A percentile compares a stretch with the other conserved stretches of the same genome.
phyloP scores from a whole-genome alignment of 1,140 invertebrate genomes.

The Drosophila orena region DNA sequence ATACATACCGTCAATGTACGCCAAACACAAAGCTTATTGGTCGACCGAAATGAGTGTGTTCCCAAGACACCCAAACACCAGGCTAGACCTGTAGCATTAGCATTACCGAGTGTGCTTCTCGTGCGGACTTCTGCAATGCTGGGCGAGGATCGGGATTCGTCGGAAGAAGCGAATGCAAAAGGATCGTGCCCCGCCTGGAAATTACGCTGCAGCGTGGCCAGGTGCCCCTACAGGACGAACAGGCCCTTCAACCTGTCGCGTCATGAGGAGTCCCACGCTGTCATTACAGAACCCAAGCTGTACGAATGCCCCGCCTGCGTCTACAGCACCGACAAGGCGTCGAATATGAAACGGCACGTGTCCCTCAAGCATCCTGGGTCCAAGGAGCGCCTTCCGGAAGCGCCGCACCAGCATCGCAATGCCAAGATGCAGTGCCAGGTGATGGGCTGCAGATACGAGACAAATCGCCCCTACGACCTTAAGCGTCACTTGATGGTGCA shows the following conservation, averaged over 20 bases:
- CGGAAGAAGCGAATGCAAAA: background rate
- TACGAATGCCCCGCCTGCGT: constrained; percentile 23
- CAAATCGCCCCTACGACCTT: constrained; percentile 34
- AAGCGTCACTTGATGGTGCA: constrained; percentile 40
- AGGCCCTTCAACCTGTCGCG: constrained; percentile 38
- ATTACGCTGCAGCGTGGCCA: constrained; percentile 10
- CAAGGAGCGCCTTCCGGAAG: background rate
- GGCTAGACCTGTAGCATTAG: background rate
- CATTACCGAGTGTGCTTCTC: background rate
- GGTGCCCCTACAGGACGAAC: constrained; percentile 37
- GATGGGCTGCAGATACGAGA: constrained; percentile 34
- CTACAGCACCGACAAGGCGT: constrained; percentile 30
- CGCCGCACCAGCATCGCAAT: background rate
- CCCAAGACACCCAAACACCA: background rate
- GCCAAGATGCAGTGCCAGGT: constrained; percentile 9
- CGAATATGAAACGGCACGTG: constrained; percentile 32
- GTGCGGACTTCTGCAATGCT: constrained; percentile 9
- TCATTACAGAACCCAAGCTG: background rate
- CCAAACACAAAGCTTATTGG: background rate
- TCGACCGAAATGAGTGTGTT: background rate
- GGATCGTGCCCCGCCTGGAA: background rate
- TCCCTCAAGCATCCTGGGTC: constrained; percentile 10
- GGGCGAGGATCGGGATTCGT: background rate
- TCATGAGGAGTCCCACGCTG: constrained; percentile 17
- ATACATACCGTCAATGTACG: background rate